A percentile compares a stretch with the other conserved stretches of the same genome.
phyloP scores from a whole-genome alignment of 2,113 vertebrate genomes.

The Cochlearius cochlearius region DNA sequence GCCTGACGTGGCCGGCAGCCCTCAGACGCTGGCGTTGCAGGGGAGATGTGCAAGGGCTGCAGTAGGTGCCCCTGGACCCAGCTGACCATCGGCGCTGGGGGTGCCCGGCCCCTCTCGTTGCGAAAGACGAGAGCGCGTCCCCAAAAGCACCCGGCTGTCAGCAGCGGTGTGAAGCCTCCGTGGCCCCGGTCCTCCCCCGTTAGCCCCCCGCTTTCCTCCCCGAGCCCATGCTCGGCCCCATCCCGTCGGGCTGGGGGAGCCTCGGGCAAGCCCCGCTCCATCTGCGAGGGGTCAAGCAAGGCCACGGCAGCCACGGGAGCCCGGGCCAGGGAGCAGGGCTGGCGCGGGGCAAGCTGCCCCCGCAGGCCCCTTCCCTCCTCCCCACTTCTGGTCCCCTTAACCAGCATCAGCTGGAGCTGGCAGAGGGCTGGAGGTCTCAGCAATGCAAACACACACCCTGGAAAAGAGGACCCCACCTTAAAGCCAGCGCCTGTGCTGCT shows the following conservation, averaged over 20 bases:
- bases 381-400: not conserved
- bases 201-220: not conserved
- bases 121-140: not conserved
- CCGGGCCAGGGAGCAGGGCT: not conserved
- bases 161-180: fast-evolving
- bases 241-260: fast-evolving
- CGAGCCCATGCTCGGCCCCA: not conserved
- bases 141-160: not conserved
- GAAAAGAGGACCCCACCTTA: not conserved
- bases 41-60: not conserved
- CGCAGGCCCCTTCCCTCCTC: not conserved
- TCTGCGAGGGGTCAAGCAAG: not conserved
- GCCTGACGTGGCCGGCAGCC: not conserved
- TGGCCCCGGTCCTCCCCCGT: fast-evolving
- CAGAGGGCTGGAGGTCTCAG: not conserved
- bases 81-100: not conserved
- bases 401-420: not conserved
- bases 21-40: not conserved
- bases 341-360: not conserved
- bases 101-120: not conserved
- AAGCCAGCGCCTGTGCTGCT: not conserved
- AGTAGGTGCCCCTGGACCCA: not conserved
- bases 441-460: not conserved
- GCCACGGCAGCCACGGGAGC: fast-evolving
- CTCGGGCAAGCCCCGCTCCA: not conserved